Evolutionary conservation across 2,888 invertebrate species (phyloP).

Genomic region (Sthenelais limicola): DNA sequence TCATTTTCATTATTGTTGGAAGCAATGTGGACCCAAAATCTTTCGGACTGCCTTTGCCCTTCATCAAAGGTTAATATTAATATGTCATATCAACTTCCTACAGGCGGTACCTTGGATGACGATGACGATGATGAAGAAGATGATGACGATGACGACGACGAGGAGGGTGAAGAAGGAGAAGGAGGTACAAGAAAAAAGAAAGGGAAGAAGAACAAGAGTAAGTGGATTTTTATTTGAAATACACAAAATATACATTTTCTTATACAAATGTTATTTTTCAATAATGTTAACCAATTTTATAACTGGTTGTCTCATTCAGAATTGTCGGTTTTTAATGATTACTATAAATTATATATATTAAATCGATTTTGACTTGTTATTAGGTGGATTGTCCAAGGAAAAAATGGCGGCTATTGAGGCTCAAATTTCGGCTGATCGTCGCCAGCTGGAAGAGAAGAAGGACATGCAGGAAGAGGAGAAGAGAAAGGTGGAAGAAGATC

Average conservation of each 20-base stretch:
- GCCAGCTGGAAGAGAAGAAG: slow-evolving; percentile 73
- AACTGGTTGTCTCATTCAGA: no score
- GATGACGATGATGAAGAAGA: slow-evolving; percentile 38
- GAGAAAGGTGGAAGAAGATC: slow-evolving; percentile 78
- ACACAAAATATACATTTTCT: background rate
- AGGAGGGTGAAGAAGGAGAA: slow-evolving; percentile 49
- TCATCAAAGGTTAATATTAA: no score
- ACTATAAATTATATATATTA: no score
- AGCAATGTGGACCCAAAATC: no score
- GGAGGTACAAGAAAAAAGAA: slow-evolving; percentile 42
- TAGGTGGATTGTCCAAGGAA: slow-evolving; percentile 69
- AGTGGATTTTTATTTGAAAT: background rate
- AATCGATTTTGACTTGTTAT: no score
- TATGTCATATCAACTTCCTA: no score
- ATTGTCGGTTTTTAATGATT: no score
- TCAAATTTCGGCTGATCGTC: slow-evolving; percentile 72
- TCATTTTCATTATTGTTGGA: no score
- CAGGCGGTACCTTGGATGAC: slow-evolving; percentile 24
- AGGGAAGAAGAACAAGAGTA: background rate
- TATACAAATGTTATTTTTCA: background rate
- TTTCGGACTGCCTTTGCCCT: no score
- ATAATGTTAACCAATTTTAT: no score
- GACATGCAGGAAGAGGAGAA: slow-evolving; percentile 78
- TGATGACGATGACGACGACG: slow-evolving; percentile 38
- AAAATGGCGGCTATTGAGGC: slow-evolving; percentile 74